phyloP scores from a whole-genome alignment of 2,797 vertebrate genomes.

The Petrocephalus schoutedeni region DNA sequence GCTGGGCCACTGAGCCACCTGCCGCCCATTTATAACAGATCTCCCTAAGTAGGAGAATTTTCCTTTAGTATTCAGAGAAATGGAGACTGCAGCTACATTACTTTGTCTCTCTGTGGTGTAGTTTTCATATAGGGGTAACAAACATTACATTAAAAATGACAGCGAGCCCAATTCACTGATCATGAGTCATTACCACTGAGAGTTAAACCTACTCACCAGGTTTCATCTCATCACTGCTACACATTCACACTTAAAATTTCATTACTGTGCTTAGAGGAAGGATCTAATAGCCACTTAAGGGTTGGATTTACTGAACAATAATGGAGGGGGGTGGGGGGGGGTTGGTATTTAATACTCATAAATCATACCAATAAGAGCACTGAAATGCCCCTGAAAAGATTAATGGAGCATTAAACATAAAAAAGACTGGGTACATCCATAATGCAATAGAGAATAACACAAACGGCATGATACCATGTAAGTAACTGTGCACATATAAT shows the following conservation, averaged over 20 bases:
- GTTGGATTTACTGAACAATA: constrained; percentile 1
- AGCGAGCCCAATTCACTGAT: not conserved
- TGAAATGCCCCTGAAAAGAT: not conserved
- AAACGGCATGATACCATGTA: constrained; percentile 6
- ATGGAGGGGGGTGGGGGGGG: not conserved
- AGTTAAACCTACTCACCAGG: not conserved
- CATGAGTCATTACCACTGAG: not conserved
- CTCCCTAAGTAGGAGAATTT: not conserved
- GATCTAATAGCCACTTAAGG: not conserved
- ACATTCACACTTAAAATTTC: constrained; percentile 1
- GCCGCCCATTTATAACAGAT: not conserved
- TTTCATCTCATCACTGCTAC: constrained; percentile 2
- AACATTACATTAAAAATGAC: not conserved
- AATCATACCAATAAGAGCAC: not conserved
- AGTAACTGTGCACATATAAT: not conserved
- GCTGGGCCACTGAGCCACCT: not conserved
- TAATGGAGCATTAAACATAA: not conserved
- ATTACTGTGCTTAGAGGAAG: not conserved
- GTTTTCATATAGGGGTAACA: not conserved
- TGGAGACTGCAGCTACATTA: not conserved
- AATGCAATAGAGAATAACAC: not conserved
- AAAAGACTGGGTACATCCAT: not conserved
- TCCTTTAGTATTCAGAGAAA: not conserved
- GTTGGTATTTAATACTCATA: not conserved
- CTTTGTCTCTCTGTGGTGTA: not conserved